These are phyloP conservation scores for Nemapogon koenigi DNA, from an alignment of 2,888 invertebrate species.

Conservation along the genomic window DNA sequence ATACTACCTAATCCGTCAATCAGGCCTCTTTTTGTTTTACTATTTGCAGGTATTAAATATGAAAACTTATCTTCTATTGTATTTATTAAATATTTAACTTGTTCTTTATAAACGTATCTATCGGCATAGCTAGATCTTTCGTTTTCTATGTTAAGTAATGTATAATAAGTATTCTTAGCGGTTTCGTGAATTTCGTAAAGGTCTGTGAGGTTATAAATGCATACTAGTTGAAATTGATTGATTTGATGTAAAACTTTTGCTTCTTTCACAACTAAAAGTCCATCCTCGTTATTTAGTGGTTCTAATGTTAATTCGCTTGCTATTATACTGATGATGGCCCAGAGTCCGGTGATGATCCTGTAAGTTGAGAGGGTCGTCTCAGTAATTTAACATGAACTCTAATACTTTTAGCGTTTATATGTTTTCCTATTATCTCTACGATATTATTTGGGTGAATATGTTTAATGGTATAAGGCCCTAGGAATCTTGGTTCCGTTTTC, in stretches of 20 bases:
- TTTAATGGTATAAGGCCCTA: slow-evolving; percentile 2
- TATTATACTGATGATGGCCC: too few relatives aligned
- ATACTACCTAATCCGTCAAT: slow-evolving; percentile 3
- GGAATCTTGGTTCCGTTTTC: slow-evolving; percentile 9
- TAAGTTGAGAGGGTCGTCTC: slow-evolving; percentile 1
- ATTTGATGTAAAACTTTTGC: background rate
- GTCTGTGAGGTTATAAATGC: background rate
- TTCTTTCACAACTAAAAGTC: slow-evolving; percentile 2
- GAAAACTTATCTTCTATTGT: slow-evolving; percentile 6
- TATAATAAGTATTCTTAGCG: background rate
- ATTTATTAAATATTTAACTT: too few relatives aligned
- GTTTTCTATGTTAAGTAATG: background rate
- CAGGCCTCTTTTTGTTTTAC: background rate
- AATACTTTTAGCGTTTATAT: slow-evolving; percentile 4
- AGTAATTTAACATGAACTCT: background rate
- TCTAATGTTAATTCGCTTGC: background rate
- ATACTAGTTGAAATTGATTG: slow-evolving; percentile 1
- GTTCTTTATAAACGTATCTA: too few relatives aligned
- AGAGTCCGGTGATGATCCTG: slow-evolving; percentile 2
- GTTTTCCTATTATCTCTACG: background rate
- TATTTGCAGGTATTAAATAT: background rate
- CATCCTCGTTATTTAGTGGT: slow-evolving; percentile 2
- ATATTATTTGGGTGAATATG: slow-evolving; percentile 1
- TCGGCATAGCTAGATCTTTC: too few relatives aligned
- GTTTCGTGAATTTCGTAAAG: background rate